Evolutionary conservation across 2,888 invertebrate genomes (phyloP), one percentile per base, ranked within the genome.

Genomic region (Cyrtodaria siliqua): DNA sequence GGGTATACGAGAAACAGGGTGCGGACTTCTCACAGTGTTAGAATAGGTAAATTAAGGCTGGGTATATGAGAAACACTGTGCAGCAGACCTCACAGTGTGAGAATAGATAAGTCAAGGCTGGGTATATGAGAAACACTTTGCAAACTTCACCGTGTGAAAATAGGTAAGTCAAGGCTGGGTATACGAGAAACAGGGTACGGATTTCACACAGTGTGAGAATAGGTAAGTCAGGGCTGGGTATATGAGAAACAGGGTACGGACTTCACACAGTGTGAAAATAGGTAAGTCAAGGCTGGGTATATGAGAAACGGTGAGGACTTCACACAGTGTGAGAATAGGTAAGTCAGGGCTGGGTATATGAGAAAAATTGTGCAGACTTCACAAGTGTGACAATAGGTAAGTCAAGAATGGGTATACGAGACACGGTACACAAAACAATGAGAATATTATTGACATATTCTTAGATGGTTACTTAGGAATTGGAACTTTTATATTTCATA

Each of bases 351-450:
- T 26, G 94, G 95, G 52, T 92, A 94, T 2, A 92, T 95, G 75
- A 95, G 95, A 38, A 95, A 98, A 79, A 99, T 99, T 0, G 94
- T 96, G 50, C 99, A 98, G 0, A 95, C 99, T 73, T 99, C n/a
- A n/a, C n/a, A n/a, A n/a, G n/a, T n/a, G n/a, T n/a, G n/a, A n/a
- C n/a, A n/a, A n/a, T n/a, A n/a, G n/a, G n/a, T n/a, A n/a, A n/a
- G n/a, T 0, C 97, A 96, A 1, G 99, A 96, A 12, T 99, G 99
- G 99, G 96, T 97, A 0, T 96, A 96, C 91, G 99, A 99, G 93
- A 95, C 94, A 4, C 90, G 99, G 99, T 0, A 94, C 96, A 50
- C 99, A 98, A 0, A 95, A n/a, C n/a, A n/a, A n/a, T n/a, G n/a
- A n/a, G n/a, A n/a, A n/a, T n/a, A n/a, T n/a, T n/a, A n/a, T n/a